Base-by-base conservation (phyloP, 2,888 invertebrate genomes). In the Aspidiotus destructor region DNA sequence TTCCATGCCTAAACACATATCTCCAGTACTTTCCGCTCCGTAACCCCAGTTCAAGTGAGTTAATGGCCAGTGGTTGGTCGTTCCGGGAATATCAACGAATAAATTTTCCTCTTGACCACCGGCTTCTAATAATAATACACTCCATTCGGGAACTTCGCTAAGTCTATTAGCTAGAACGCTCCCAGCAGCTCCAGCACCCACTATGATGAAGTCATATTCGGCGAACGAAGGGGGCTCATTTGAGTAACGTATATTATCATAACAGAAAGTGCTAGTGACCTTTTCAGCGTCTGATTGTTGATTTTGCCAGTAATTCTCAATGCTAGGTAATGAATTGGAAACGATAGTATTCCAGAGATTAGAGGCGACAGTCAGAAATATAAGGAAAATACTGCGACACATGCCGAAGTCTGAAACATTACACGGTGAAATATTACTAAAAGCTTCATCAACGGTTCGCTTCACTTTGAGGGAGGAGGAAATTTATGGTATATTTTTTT, bases 121-220 rank as follows among this genome's bases (percentile, higher is more conserved):
- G 0, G 85, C 85, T 76, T 88, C 88, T n/a, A 88, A 74, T 1
- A 88, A 76, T 7, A 88, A 77, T 0, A 87, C 81, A 65, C 79
- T 83, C 81, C 82, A 82, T 52, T 83, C 75, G 6, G 77, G 75
- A 67, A 80, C 82, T 77, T 88, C 87, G 0, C 85, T 81, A 0
- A 89, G 78, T 1, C 89, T 80, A 73, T 86, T 83, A 0, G 88
- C 88, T 10, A 89, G 74, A 0, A 84, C 85, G 0, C 86, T 83
- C 0, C 89, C 89, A 0, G 85, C 84, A 0, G 86, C 83, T 0
- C 88, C 87, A 0, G 85, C 85, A 0, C 88, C 87, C 0, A 88
- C 71, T 1, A 75, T 72, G 52, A 75, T 72, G 71, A 74, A 75
- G 70, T 75, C 75, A 70, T 74, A 75, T 54, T 73, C 72, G 42